A percentile compares a stretch with the other conserved stretches of the same genome.
phyloP scores from a whole-genome alignment of 2,113 vertebrate genomes.

The Lasiurus cinereus region DNA sequence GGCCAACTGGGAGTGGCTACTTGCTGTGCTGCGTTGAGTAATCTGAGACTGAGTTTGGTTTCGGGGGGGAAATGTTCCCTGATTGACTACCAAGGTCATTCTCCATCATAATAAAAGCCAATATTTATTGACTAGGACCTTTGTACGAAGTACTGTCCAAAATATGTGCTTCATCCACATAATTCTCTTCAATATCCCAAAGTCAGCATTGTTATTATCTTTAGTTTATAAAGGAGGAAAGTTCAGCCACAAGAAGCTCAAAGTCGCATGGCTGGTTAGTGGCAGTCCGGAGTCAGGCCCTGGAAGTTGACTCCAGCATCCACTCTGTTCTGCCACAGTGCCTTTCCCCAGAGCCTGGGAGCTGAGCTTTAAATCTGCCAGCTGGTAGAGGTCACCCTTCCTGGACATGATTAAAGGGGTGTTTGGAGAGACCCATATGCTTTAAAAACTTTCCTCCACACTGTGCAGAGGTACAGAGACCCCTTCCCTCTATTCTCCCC shows the following conservation, averaged over 20 bases:
- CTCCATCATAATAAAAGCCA: not conserved
- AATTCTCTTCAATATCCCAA: not conserved
- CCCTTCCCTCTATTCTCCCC: no score
- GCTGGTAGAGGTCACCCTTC: conserved; percentile 1
- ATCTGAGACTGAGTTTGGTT: not conserved
- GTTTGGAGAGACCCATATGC: not conserved
- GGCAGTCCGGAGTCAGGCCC: not conserved
- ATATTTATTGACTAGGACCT: not conserved
- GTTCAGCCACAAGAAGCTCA: not conserved
- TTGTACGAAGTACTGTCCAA: not conserved
- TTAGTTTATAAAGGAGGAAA: not conserved
- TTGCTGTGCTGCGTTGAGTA: not conserved
- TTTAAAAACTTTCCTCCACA: not conserved
- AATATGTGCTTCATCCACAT: not conserved
- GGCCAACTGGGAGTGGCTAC: not conserved
- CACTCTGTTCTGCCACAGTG: not conserved
- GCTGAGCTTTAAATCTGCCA: not conserved
- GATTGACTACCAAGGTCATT: not conserved
- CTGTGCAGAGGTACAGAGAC: not conserved
- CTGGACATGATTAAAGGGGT: conserved; percentile 16
- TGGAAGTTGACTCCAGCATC: not conserved
- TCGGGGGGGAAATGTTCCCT: not conserved
- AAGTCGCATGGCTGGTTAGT: not conserved
- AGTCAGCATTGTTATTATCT: not conserved
- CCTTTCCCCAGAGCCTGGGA: not conserved